Base-by-base conservation (phyloP, 2,888 invertebrate species). In the Chloromyia formosa region DNA sequence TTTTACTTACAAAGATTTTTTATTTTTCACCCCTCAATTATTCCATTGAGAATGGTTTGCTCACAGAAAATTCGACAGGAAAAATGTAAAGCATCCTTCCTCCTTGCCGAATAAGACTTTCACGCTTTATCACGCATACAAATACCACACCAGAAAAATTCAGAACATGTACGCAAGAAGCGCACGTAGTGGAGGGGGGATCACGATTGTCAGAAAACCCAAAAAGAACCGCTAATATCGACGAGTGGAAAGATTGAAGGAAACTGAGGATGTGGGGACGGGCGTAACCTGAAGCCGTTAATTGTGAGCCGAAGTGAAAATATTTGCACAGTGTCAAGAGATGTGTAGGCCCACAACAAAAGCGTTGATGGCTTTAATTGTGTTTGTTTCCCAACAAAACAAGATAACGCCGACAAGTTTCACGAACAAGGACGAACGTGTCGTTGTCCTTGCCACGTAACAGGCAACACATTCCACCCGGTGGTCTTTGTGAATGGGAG, bases 331-430 rank as follows among this genome's bases (percentile, higher is more conserved):
- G 27, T 35, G 27, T 35, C 3, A 35, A 35, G 27, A 35, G 27
- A 35, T 7, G 22, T 7, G 22, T 16, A 56, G 16, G 56, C 56
- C 18, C 23, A 20, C 61, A 27, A 27, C 61, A 27, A 61, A 61
- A 61, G 61, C 61, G 35, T 27, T 61, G 61, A 61, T 61, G 23
- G 20, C 12, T 61, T 27, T 27, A 61, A 61, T 61, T 61, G 61
- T 61, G 35, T 61, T 61, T 61, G 20, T 27, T 27, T 61, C 27
- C 16, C 0, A 61, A 61, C 61, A 61, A 61, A 61, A 22, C 61
- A 22, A 10, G 35, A n/a, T 20, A 12, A 22, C 12, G 20, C 7
- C 27, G 27, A 35, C 27, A 7, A 35, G 14, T 12, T 61, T 27
- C 35, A 35, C 20, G 61, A 16, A 27, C 61, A 61, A 61, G 61